Percentiles rank a stretch among this genome's conserved stretches.
Conservation (phyloP, 2,888 invertebrate species). For the Chelonus formosanus region DNA sequence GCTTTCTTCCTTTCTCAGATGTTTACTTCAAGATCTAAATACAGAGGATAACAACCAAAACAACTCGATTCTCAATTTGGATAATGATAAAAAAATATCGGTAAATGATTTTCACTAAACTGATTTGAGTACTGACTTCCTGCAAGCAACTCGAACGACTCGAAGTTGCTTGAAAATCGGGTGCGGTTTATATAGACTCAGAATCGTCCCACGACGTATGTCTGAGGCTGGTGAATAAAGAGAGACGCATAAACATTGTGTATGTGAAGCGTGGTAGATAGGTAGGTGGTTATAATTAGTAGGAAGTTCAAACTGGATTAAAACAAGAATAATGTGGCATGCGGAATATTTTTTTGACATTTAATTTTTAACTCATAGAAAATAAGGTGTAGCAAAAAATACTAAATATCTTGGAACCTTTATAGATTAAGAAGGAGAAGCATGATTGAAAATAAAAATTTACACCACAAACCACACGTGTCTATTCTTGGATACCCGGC, state of each 20-base stretch:
- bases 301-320: constrained; percentile 13
- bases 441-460: constrained; percentile 32
- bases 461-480: constrained; percentile 44
- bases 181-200: constrained; percentile 59
- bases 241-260: constrained; percentile 24
- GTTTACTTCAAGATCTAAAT: neutral
- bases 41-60: neutral
- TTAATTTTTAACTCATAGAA: neutral
- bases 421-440: constrained; percentile 5
- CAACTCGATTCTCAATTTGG: constrained; percentile 2
- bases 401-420: neutral
- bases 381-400: constrained; percentile 2
- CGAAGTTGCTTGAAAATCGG: constrained; percentile 41
- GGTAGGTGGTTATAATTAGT: constrained; percentile 26
- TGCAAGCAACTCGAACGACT: constrained; percentile 35
- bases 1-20: too few species aligned
- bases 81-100: constrained; percentile 8
- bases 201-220: constrained; percentile 55
- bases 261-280: constrained; percentile 7
- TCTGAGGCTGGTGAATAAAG: constrained; percentile 27
- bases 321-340: constrained; percentile 3
- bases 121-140: constrained; percentile 15
- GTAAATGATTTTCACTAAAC: neutral
- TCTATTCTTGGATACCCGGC: constrained; percentile 55
- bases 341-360: neutral